Evolutionary conservation across 2,888 invertebrate species (phyloP).

Genomic region (Dicranocentrus wangi): DNA sequence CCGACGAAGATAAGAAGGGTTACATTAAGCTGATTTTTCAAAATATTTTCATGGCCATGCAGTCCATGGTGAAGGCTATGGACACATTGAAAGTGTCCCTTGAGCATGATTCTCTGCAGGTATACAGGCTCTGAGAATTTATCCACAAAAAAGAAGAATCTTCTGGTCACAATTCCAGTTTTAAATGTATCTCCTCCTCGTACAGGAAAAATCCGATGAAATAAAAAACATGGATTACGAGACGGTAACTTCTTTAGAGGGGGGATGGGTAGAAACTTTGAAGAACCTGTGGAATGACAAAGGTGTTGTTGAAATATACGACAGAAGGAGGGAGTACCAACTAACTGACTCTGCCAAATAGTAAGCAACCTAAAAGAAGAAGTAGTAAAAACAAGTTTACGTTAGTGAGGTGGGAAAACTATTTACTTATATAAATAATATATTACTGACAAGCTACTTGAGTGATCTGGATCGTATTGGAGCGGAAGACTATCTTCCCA

Average conservation of each 20-base stretch:
- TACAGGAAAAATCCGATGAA: slow-evolving; percentile 53
- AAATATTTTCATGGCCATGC: slow-evolving; percentile 59
- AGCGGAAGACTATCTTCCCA: slow-evolving; percentile 73
- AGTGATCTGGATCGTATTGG: slow-evolving; percentile 74
- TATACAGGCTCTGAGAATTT: too few relatives aligned
- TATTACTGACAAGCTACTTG: slow-evolving; percentile 67
- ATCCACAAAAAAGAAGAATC: neutral
- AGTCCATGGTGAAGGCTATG: slow-evolving; percentile 52
- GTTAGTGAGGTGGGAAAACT: neutral
- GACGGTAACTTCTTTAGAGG: slow-evolving; percentile 30
- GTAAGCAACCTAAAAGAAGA: slow-evolving; percentile 53
- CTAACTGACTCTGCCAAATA: slow-evolving; percentile 73
- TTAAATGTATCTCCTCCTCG: neutral
- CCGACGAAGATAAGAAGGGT: slow-evolving; percentile 42
- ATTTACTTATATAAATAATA: neutral
- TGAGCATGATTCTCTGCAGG: slow-evolving; percentile 39
- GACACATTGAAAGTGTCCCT: slow-evolving; percentile 27
- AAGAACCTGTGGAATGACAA: slow-evolving; percentile 70
- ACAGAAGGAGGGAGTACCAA: slow-evolving; percentile 70
- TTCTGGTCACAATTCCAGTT: too few relatives aligned
- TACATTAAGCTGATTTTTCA: slow-evolving; percentile 46
- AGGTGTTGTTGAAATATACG: slow-evolving; percentile 71
- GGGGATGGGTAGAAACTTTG: slow-evolving; percentile 36
- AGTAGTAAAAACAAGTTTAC: too few relatives aligned
- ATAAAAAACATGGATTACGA: slow-evolving; percentile 54